Evolutionary conservation across 2,797 vertebrate genomes (phyloP).

Genomic region (Dicrostonyx torquatus): DNA sequence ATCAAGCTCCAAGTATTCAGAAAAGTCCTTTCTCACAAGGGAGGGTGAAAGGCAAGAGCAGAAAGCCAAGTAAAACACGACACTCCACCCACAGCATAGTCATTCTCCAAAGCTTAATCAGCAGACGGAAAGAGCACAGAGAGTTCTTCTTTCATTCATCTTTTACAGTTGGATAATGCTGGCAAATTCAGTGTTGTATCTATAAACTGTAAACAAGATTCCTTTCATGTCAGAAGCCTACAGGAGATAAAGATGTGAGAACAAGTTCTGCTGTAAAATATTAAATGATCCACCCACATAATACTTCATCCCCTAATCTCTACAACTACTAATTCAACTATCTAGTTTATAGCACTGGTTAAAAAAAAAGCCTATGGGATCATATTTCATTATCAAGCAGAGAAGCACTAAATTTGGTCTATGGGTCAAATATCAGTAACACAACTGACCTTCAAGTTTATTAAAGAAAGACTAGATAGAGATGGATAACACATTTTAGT

Average conservation of each 20-base stretch:
- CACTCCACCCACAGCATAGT: neutral
- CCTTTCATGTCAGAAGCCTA: neutral
- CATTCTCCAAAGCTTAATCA: constrained; percentile 53
- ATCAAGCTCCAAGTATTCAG: constrained; percentile 56
- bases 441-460: constrained; percentile 26
- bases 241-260: constrained; percentile 22
- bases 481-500: neutral
- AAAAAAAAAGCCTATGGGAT: neutral
- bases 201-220: constrained; percentile 24
- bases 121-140: constrained; percentile 9
- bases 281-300: neutral
- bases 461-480: constrained; percentile 37
- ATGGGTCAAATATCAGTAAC: constrained; percentile 23
- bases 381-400: neutral
- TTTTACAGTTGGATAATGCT: neutral
- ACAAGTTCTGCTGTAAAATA: neutral
- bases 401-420: constrained; percentile 21
- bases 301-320: neutral
- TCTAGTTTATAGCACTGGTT: neutral
- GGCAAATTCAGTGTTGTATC: constrained; percentile 20
- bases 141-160: constrained; percentile 29
- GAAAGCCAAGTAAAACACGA: constrained; percentile 38
- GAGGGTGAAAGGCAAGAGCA: neutral
- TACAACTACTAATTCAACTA: constrained; percentile 21
- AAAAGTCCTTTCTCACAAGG: constrained; percentile 55